A percentile compares a stretch with the other conserved stretches of the same genome.
phyloP scores from a whole-genome alignment of 2,113 vertebrate genomes.

The Caretta caretta region DNA sequence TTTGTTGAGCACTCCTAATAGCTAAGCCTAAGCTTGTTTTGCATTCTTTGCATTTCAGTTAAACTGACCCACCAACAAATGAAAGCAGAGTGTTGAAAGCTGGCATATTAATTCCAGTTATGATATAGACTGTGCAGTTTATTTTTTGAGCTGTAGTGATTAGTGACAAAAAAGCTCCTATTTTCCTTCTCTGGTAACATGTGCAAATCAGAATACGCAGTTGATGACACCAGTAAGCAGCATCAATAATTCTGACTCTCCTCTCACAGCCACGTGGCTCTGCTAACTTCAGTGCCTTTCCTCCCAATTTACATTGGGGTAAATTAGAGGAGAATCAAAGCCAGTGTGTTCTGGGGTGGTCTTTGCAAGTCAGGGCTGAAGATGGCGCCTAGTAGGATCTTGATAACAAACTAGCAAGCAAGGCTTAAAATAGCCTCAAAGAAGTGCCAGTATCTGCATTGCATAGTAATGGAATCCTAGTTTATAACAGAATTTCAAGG shows the following conservation, averaged over 20 bases:
- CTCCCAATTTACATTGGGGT: constrained; percentile 11
- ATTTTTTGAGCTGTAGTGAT: constrained; percentile 56
- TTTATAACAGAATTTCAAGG: neutral
- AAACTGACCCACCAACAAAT: neutral
- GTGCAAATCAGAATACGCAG: constrained; percentile 47
- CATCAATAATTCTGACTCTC: constrained; percentile 20
- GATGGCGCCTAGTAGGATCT: constrained; percentile 42
- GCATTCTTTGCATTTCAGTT: constrained; percentile 3
- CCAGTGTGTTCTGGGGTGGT: accelerated
- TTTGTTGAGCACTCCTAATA: neutral
- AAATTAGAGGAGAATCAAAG: constrained; percentile 32
- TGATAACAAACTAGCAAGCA: constrained; percentile 3
- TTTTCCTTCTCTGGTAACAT: constrained; percentile 40
- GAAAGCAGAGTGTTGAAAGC: constrained; percentile 38
- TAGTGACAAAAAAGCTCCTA: constrained; percentile 51
- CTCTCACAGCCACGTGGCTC: neutral
- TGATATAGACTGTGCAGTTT: constrained; percentile 34
- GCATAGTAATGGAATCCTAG: constrained; percentile 7
- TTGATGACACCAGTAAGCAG: constrained; percentile 52
- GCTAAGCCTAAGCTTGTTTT: constrained; percentile 6
- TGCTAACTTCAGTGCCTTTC: neutral
- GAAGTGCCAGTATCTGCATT: neutral
- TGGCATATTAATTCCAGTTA: constrained; percentile 46
- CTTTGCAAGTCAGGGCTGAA: neutral
- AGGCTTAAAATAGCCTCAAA: constrained; percentile 24